Evolutionary conservation across 2,797 vertebrate species (phyloP), one percentile per base, ranked within the genome.

Genomic region (Gastrophryne carolinensis): DNA sequence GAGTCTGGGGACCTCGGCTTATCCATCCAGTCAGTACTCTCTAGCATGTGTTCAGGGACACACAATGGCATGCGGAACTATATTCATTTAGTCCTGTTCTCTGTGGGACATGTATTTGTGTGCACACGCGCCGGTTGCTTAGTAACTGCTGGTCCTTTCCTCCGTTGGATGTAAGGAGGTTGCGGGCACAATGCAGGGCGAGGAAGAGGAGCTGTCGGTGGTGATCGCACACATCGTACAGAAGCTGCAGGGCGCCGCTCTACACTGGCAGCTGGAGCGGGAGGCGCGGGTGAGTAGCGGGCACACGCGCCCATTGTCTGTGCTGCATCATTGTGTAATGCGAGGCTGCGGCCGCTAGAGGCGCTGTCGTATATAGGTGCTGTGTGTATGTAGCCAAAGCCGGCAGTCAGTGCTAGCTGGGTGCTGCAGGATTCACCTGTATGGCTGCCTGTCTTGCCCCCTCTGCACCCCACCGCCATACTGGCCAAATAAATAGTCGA

Each of bases 241-340:
- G 82, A 93, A 94, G 74, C 92, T 99, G 74, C 93, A 90, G 78
- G 94, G 93, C 82, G 95, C 91, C 72, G 90, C 87, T 79, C 83
- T 99, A 63, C 94, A 98, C 86, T 91, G 95, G 0, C 94, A 97
- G 86, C 87, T 99, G 85, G 96, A 99, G 88, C 92, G 91, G 63
- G 94, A 96, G 85, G 96, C 96, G 81, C 95, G 94, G 92, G 97
- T 98, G 85, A 97, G 96, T 86, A 19, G 10, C 13, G 10, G 69
- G 41, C 50, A 50, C 39, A 5, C 64, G 17, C 52, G 7, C 5
- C 2, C 19, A 52, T 35, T 50, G 63, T 35, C 49, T 47, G 1
- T 39, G 34, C 8, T 13, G 21, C 2, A 2, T 60, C 19, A 5
- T 8, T 9, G 1, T 21, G 67, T 58, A 26, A 34, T 71, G 53